These are phyloP conservation scores for Erebia ligea DNA, from an alignment of 2,888 invertebrate genomes.

Conservation along the genomic window DNA sequence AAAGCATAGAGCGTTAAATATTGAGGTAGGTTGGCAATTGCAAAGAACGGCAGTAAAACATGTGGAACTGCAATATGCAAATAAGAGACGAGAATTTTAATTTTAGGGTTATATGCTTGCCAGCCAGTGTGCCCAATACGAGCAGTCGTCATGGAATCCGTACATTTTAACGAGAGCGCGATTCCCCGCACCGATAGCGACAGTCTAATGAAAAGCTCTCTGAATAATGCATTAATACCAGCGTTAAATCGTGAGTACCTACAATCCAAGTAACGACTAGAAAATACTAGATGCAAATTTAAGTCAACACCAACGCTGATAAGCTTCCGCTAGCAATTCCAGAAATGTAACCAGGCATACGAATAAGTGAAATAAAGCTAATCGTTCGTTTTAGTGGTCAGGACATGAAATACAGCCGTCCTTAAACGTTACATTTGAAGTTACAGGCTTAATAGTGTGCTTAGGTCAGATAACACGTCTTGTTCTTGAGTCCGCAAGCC, in stretches of 20 bases:
- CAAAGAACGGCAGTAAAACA: slow-evolving; percentile 27
- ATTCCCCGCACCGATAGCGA: slow-evolving; percentile 75
- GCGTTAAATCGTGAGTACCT: slow-evolving; percentile 82
- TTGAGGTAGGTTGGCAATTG: slow-evolving; percentile 51
- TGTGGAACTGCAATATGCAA: slow-evolving; percentile 28
- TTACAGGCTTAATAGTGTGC: neutral
- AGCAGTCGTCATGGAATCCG: slow-evolving; percentile 81
- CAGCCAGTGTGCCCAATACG: slow-evolving; percentile 63
- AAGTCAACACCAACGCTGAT: slow-evolving; percentile 73
- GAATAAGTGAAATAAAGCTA: slow-evolving; percentile 54
- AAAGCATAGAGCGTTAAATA: slow-evolving; percentile 37
- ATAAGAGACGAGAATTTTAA: slow-evolving; percentile 47
- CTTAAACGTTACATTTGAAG: neutral
- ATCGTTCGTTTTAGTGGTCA: slow-evolving; percentile 45
- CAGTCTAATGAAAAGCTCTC: slow-evolving; percentile 80
- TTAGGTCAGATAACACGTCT: neutral
- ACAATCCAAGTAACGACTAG: slow-evolving; percentile 72
- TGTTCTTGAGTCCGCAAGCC: neutral
- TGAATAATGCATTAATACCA: slow-evolving; percentile 83
- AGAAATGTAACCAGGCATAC: slow-evolving; percentile 59
- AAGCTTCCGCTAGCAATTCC: slow-evolving; percentile 68
- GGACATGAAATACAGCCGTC: slow-evolving; percentile 1
- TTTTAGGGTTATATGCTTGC: slow-evolving; percentile 59
- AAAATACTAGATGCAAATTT: slow-evolving; percentile 80
- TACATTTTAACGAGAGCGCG: slow-evolving; percentile 81